A percentile compares a stretch with the other conserved stretches of the same genome.
Conservation (phyloP, 2,113 vertebrate species). For the Psittacara wagleri region DNA sequence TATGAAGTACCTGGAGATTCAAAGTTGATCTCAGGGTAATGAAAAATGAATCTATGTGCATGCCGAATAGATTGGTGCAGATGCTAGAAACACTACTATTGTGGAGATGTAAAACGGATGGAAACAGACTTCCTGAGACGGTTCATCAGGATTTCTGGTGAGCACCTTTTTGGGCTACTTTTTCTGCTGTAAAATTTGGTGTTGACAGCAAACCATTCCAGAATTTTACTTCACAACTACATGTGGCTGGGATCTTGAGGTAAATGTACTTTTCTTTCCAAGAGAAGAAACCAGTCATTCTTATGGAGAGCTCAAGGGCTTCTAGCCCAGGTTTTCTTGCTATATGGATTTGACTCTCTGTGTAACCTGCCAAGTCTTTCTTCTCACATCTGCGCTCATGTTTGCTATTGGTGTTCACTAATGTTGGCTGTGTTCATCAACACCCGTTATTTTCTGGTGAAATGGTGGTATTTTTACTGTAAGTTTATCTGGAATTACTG, state of each 20-base stretch:
- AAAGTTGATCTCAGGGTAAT: neutral
- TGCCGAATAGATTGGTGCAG: neutral
- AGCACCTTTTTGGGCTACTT: neutral
- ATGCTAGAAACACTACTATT: neutral
- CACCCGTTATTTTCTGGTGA: neutral
- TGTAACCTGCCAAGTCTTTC: neutral
- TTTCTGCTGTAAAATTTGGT: neutral
- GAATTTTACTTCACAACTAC: neutral
- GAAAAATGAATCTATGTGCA: neutral
- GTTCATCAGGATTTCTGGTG: neutral
- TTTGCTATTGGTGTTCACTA: neutral
- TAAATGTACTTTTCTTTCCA: neutral
- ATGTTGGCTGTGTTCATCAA: neutral
- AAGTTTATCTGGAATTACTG: neutral
- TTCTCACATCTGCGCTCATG: rapidly evolving
- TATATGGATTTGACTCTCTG: neutral
- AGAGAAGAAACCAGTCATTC: neutral
- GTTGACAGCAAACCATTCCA: neutral
- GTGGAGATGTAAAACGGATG: neutral
- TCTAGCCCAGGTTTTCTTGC: neutral
- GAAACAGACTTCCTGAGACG: neutral
- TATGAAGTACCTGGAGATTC: neutral
- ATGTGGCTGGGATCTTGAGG: neutral
- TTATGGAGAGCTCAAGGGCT: rapidly evolving
- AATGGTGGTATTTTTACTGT: neutral